Evolutionary conservation across 92 coral and sea anemone genomes (phyloP).

Genomic region (Palythoa grandis): DNA sequence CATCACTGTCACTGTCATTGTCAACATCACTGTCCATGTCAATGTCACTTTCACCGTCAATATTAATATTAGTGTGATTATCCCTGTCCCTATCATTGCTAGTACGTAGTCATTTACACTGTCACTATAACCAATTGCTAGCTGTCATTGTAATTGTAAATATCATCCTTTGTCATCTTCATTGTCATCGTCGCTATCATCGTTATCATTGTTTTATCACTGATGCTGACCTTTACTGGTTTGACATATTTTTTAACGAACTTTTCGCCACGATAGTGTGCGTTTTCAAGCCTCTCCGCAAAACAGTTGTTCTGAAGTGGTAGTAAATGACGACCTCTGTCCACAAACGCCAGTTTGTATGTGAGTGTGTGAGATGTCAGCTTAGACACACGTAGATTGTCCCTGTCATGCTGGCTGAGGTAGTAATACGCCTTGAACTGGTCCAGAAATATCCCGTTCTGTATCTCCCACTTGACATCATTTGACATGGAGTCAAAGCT

Average conservation of each 20-base stretch:
- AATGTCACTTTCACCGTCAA: not conserved
- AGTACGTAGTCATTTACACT: not conserved
- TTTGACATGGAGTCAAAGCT: constrained; percentile 58
- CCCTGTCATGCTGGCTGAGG: constrained; percentile 53
- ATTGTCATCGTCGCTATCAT: not conserved
- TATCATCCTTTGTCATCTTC: not conserved
- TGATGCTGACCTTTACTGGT: constrained; percentile 71
- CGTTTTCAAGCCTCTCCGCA: constrained; percentile 48
- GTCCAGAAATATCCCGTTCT: constrained; percentile 70
- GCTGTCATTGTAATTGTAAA: not conserved
- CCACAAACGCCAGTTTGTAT: constrained; percentile 59
- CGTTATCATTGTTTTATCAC: not conserved
- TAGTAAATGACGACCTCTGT: constrained; percentile 46
- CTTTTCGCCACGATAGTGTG: constrained; percentile 57
- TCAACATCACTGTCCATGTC: too few species aligned
- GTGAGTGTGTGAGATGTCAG: constrained; percentile 40
- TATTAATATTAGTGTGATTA: too few species aligned
- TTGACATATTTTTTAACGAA: constrained; percentile 65
- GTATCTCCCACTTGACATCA: constrained; percentile 48
- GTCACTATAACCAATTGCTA: not conserved
- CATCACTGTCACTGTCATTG: too few species aligned
- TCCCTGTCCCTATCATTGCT: not conserved
- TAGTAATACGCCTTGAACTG: constrained; percentile 73
- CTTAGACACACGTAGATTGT: constrained; percentile 57
- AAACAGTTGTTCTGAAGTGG: constrained; percentile 63